Base-by-base conservation (phyloP, 2,888 invertebrate species). In the Clistopyga incitator region DNA sequence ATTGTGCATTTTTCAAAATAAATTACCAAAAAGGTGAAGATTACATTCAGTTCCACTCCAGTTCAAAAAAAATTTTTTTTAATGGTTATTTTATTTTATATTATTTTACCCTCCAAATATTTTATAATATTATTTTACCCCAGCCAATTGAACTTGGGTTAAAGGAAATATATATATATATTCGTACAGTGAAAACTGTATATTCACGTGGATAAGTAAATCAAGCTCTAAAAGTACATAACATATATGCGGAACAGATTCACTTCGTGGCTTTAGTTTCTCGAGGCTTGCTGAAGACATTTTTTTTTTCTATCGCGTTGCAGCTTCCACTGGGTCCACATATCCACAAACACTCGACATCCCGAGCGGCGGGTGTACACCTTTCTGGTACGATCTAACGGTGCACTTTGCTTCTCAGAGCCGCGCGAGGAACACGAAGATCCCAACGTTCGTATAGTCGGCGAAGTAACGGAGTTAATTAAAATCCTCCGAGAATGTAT, bases 401-500 rank as follows among this genome's bases (percentile, higher is more conserved):
- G 81, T 81, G 65, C 76, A 77, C 42, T 50, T 76, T 54, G 75
- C 64, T 18, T 61, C 70, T 61, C 25, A 29, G 64, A 67, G 45
- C 64, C 54, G 64, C 65, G 71, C 64, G 71, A 38, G 71, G 47
- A 71, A 77, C 71, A 71, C 81, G 81, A 71, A 71, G 76, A 81
- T 54, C 54, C 54, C 38, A 15, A 25, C 54, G 76, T 71, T 81
- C 81, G 47, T 65, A n/a, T n/a, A 81, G 76, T 54, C 56, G 71
- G 65, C 76, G 42, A 77, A 81, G 81, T 81, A 81, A 81, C 81
- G 81, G 81, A 81, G 71, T 76, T 81, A 81, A 81, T 81, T 81
- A 81, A 81, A 81, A 81, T 81, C 81, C 76, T 77, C 65, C 71
- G 71, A 45, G 71, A 71, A 81, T 81, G 47, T 54, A 77, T 81